Evolutionary conservation across 1,140 invertebrate genomes (phyloP).

Genomic region (Phymastichus coffea): DNA sequence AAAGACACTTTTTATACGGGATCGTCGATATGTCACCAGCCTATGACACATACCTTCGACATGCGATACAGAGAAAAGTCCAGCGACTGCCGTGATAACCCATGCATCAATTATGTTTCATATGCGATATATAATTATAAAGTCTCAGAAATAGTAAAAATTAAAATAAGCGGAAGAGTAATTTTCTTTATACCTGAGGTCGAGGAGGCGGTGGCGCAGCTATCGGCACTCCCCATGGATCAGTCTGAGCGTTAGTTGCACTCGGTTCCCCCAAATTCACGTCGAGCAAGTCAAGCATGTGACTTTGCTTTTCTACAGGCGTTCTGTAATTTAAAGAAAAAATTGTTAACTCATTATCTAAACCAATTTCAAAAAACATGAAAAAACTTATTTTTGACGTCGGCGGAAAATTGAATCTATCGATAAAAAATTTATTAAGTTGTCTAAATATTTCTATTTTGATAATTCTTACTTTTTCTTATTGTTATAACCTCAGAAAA

Average conservation of each 20-base stretch:
- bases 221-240: constrained; percentile 73
- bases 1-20: too few species aligned
- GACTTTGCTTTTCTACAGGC: constrained; percentile 63
- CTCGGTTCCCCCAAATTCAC: constrained; percentile 69
- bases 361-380: too few species aligned
- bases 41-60: constrained; percentile 46
- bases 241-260: constrained; percentile 55
- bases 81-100: constrained; percentile 47
- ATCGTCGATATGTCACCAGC: too few species aligned
- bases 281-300: constrained; percentile 80
- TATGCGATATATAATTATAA: too few species aligned
- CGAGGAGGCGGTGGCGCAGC: constrained; percentile 54
- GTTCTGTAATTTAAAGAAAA: constrained; percentile 40
- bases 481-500: too few species aligned
- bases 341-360: background rate
- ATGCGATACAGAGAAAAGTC: constrained; percentile 44
- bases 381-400: background rate
- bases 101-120: constrained; percentile 38
- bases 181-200: constrained; percentile 50
- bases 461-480: too few species aligned
- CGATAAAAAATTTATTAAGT: too few species aligned
- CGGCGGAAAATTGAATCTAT: background rate
- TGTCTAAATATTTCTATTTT: too few species aligned
- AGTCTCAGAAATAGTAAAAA: background rate
- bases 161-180: background rate